Conservation (phyloP, 2,888 invertebrate genomes). For the Brachyptera putata region DNA sequence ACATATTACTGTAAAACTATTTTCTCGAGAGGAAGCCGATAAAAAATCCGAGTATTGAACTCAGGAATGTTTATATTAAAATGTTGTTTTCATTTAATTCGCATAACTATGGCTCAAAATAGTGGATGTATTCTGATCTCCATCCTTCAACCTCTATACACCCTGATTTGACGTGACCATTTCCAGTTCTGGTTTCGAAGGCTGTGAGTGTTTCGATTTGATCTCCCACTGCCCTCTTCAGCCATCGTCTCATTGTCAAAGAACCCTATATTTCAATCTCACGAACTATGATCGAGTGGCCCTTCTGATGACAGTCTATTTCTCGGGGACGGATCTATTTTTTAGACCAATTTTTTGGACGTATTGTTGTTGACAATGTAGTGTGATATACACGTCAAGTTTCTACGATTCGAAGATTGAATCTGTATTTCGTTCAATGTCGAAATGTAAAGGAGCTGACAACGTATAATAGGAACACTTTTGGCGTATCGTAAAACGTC, state of each 20-base stretch:
- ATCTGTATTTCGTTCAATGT: no score
- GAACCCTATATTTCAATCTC: constrained; percentile 5
- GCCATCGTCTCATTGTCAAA: background rate
- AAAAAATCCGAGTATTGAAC: no score
- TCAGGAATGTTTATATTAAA: no score
- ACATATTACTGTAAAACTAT: no score
- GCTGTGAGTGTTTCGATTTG: no score
- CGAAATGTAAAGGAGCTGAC: no score
- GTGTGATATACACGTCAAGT: background rate
- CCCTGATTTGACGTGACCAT: background rate
- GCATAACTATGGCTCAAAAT: background rate
- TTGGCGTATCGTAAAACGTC: no score
- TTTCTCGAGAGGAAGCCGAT: no score
- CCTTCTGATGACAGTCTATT: constrained; percentile 8
- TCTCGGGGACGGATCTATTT: background rate
- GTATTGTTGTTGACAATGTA: background rate
- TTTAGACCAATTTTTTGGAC: constrained; percentile 6
- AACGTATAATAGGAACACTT: no score
- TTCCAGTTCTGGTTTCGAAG: background rate
- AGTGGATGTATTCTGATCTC: background rate
- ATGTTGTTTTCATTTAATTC: no score
- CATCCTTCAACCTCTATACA: background rate
- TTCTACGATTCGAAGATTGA: background rate
- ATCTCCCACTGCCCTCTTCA: constrained; percentile 1
- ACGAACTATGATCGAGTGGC: constrained; percentile 12